Evolutionary conservation across 2,113 vertebrate genomes (phyloP).

Genomic region (Charadrius vociferus): DNA sequence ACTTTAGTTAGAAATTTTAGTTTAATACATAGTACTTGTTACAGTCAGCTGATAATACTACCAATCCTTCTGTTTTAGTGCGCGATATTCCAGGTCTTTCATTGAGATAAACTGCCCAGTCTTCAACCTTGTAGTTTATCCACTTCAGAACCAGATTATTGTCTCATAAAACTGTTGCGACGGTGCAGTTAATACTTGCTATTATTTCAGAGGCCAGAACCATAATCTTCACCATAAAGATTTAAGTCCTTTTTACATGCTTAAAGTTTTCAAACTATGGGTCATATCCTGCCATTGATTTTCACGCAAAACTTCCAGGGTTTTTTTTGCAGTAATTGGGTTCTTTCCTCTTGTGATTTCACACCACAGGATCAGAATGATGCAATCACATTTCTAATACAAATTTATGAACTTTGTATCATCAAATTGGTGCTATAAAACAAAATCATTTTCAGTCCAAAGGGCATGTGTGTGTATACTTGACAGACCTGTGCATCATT

Average conservation of each 20-base stretch:
- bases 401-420: conserved; percentile 80
- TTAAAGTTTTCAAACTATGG: conserved; percentile 67
- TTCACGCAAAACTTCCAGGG: conserved; percentile 65
- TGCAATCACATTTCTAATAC: conserved; percentile 73
- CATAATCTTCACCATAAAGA: conserved; percentile 64
- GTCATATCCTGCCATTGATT: conserved; percentile 72
- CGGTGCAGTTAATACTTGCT: conserved; percentile 58
- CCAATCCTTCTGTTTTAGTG: conserved; percentile 38
- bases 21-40: conserved; percentile 25
- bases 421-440: conserved; percentile 73
- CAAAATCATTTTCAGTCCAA: conserved; percentile 78
- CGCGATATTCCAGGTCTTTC: conserved; percentile 51
- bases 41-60: conserved; percentile 2
- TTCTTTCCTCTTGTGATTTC: conserved; percentile 66
- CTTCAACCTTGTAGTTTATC: conserved; percentile 56
- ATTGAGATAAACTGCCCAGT: conserved; percentile 50
- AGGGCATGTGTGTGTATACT: conserved; percentile 68
- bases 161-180: conserved; percentile 60
- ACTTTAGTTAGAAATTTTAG: not conserved
- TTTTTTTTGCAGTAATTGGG: conserved; percentile 62
- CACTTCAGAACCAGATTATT: conserved; percentile 57
- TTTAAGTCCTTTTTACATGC: conserved; percentile 65
- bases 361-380: conserved; percentile 40
- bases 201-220: conserved; percentile 54
- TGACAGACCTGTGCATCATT: conserved; percentile 78